These are phyloP conservation scores for Calliopum simillimum DNA, from an alignment of 2,888 invertebrate genomes.

Conservation along the genomic window DNA sequence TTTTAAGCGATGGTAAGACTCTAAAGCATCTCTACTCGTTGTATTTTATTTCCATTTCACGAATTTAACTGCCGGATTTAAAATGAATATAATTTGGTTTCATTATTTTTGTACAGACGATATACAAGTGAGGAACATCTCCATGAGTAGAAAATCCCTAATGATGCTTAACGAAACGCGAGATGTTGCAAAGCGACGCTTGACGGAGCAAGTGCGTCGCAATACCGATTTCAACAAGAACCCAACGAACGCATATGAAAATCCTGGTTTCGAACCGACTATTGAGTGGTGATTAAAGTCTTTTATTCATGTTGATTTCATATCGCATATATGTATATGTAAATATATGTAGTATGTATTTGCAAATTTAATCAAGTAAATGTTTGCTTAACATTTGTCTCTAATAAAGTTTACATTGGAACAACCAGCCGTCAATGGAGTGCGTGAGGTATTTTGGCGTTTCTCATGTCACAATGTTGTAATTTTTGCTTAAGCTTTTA, in stretches of 20 bases:
- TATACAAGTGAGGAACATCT: slow-evolving; percentile 59
- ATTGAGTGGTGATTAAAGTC: slow-evolving; percentile 29
- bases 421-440: neutral
- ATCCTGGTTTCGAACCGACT: slow-evolving; percentile 53
- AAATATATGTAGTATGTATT: too few species aligned
- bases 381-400: slow-evolving; percentile 3
- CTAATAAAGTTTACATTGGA: slow-evolving; percentile 1
- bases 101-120: slow-evolving; percentile 48
- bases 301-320: neutral
- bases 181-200: slow-evolving; percentile 55
- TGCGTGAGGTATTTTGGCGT: neutral
- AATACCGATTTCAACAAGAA: slow-evolving; percentile 50
- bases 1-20: slow-evolving; percentile 58
- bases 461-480: too few species aligned
- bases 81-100: neutral
- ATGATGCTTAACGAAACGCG: slow-evolving; percentile 60
- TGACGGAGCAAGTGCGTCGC: slow-evolving; percentile 49
- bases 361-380: neutral
- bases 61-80: neutral
- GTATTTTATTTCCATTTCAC: neutral
- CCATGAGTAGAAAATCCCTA: slow-evolving; percentile 62
- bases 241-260: slow-evolving; percentile 53
- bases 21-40: neutral
- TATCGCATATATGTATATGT: too few species aligned
- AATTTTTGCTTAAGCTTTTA: too few species aligned